These are phyloP conservation scores for Andrena camellia DNA, from an alignment of 2,888 invertebrate genomes.

Conservation along the genomic window DNA sequence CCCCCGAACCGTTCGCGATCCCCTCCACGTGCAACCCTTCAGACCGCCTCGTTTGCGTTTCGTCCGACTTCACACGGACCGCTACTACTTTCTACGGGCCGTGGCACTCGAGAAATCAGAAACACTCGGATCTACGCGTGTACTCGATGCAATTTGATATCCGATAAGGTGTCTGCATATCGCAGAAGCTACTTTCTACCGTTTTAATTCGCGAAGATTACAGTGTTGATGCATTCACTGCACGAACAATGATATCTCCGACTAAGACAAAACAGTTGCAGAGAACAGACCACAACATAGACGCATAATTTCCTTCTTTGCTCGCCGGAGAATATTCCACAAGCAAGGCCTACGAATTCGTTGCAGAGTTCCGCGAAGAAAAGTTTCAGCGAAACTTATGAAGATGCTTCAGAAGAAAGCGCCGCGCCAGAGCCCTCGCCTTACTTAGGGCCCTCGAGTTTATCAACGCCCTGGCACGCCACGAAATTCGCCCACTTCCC, in stretches of 20 bases:
- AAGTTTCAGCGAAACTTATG: not conserved
- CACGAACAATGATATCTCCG: too few species aligned
- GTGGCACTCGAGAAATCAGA: not conserved
- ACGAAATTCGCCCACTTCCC: slow-evolving; percentile 10
- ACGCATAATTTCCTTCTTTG: too few species aligned
- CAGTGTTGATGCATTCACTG: too few species aligned
- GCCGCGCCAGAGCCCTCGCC: not conserved
- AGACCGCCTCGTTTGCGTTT: slow-evolving; percentile 30
- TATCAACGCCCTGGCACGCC: slow-evolving; percentile 1
- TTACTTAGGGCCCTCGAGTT: not conserved
- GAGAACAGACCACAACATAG: too few species aligned
- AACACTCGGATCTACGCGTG: not conserved
- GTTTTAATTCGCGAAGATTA: too few species aligned
- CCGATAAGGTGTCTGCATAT: not conserved
- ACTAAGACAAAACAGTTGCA: too few species aligned
- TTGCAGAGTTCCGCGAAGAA: not conserved
- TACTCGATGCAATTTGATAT: not conserved
- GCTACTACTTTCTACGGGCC: not conserved
- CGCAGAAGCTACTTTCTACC: too few species aligned
- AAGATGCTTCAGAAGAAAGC: not conserved
- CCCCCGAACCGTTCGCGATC: slow-evolving; percentile 20
- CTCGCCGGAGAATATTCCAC: too few species aligned
- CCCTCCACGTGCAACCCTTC: slow-evolving; percentile 14
- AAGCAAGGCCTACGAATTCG: too few species aligned
- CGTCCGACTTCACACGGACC: slow-evolving; percentile 14